These are phyloP conservation scores for Cynodonichthys magdalenae DNA, from an alignment of 2,797 vertebrate genomes.

Conservation along the genomic window DNA sequence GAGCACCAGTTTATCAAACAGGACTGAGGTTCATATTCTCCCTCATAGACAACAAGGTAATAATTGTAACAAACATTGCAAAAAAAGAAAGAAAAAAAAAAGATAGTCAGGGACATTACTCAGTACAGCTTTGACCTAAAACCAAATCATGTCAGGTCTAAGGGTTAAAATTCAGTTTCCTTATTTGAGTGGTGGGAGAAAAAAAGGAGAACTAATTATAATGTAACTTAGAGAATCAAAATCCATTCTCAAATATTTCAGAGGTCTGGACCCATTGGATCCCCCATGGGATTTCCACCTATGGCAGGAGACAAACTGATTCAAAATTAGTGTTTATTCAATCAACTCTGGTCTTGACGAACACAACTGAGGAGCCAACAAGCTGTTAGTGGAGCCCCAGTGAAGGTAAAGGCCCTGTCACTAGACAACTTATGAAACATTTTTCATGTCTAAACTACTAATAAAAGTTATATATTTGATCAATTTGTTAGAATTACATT, in stretches of 20 bases:
- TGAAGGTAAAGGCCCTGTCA: no score
- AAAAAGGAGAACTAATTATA: no score
- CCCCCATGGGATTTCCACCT: no score
- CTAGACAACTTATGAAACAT: no score
- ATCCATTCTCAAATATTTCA: no score
- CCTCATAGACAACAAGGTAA: slow-evolving; percentile 54
- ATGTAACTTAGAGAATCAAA: no score
- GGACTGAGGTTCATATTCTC: slow-evolving; percentile 29
- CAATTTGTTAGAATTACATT: no score
- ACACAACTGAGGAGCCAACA: slow-evolving; percentile 35
- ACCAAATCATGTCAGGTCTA: slow-evolving; percentile 39
- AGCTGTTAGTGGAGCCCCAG: slow-evolving; percentile 43
- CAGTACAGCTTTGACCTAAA: slow-evolving; percentile 54
- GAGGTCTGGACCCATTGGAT: no score
- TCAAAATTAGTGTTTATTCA: slow-evolving; percentile 59
- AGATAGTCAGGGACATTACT: slow-evolving; percentile 50
- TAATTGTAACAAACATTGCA: slow-evolving; percentile 55
- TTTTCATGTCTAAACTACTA: no score
- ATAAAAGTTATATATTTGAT: no score
- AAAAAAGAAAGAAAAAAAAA: slow-evolving; percentile 15
- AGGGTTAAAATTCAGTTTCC: no score
- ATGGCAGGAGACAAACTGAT: slow-evolving; percentile 20
- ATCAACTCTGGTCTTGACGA: slow-evolving; percentile 22
- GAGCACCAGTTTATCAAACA: slow-evolving; percentile 77
- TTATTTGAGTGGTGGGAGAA: no score